phyloP scores from a whole-genome alignment of 2,113 vertebrate genomes.

The Morphnarchus princeps region DNA sequence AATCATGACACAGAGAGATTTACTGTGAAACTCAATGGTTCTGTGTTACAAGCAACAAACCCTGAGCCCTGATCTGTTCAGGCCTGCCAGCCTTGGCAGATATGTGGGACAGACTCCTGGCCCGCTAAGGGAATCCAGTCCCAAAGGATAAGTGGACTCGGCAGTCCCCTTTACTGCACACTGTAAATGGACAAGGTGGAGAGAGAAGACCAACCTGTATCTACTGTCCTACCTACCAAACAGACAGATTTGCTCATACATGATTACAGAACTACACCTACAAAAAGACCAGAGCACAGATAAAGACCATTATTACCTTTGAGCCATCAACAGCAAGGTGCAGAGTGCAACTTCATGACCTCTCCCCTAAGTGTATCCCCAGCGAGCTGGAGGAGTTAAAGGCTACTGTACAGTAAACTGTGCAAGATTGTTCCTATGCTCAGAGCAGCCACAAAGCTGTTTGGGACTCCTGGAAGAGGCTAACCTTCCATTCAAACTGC shows the following conservation, averaged over 20 bases:
- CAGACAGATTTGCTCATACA: background rate
- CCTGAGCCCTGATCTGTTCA: background rate
- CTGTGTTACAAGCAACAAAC: background rate
- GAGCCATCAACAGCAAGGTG: background rate
- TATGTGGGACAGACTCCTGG: background rate
- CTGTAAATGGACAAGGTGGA: background rate
- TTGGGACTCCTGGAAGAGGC: background rate
- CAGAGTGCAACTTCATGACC: background rate
- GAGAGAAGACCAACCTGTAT: background rate
- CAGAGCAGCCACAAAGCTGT: background rate
- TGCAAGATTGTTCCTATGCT: background rate
- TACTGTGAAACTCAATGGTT: background rate
- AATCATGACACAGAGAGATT: background rate
- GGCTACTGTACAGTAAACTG: background rate
- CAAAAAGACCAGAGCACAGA: background rate
- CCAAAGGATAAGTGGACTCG: background rate
- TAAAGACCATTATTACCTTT: background rate
- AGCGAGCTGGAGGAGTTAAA: background rate
- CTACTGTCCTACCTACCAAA: background rate
- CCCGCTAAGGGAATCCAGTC: background rate
- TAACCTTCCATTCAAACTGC: background rate
- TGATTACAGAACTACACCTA: background rate
- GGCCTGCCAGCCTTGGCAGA: background rate
- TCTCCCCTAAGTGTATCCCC: background rate
- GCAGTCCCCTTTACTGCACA: background rate